These are phyloP conservation scores for Eublepharis macularius DNA, from an alignment of 2,113 vertebrate genomes.

Conservation along the genomic window DNA sequence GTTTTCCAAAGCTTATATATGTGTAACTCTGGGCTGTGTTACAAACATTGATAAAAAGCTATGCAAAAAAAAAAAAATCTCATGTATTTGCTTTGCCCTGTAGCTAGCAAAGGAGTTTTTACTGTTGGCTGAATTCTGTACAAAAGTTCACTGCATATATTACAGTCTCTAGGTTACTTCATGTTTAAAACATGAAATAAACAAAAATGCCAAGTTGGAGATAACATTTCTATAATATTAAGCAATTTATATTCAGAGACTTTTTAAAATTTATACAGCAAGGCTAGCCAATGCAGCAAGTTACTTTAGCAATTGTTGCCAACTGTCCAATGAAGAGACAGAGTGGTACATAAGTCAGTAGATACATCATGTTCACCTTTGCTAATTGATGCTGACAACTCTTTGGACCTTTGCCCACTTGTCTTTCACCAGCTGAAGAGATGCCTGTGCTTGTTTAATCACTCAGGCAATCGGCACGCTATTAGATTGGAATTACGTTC, in stretches of 20 bases:
- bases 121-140: not conserved
- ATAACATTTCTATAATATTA: not conserved
- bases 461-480: not conserved
- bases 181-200: rapidly evolving
- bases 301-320: not conserved
- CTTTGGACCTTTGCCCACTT: rapidly evolving
- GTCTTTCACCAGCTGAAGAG: not conserved
- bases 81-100: not conserved
- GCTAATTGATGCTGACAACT: not conserved
- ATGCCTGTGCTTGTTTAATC: not conserved
- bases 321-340: not conserved
- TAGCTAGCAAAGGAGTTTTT: not conserved
- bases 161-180: not conserved
- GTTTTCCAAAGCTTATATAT: not conserved
- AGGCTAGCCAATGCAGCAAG: constrained; percentile 1
- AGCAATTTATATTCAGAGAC: not conserved
- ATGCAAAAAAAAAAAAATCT: not conserved
- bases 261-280: not conserved
- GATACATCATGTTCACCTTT: not conserved
- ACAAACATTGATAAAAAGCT: not conserved
- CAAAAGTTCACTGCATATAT: not conserved
- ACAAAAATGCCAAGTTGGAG: not conserved
- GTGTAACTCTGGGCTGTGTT: not conserved
- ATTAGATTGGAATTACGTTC: not conserved
- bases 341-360: not conserved